Evolutionary conservation across 2,113 vertebrate genomes (phyloP), one percentile per base, ranked within the genome.

Genomic region (Tychaedon coryphoeus): DNA sequence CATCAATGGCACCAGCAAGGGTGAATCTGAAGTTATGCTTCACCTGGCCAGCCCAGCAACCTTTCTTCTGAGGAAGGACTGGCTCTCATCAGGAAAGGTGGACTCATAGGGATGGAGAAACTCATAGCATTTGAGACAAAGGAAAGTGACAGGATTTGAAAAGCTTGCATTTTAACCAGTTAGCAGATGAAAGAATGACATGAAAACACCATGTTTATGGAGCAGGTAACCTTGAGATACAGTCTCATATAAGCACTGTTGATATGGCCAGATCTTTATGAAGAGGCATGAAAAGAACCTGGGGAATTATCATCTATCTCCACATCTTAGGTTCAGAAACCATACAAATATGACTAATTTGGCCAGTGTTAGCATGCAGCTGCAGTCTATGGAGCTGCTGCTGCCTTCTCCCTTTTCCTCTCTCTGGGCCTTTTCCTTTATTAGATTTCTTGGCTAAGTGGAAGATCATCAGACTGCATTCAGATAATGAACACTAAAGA

Each of bases 51-150:
- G 38, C 14, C 0, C 0, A 58, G 38, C 19, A 38, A 43, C 6
- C 6, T 71, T 60, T 34, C 7, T 42, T 58, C 57, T 48, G 51
- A 54, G 29, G 14, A 61, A 56, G n/a, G 31, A 33, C 5, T 1
- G 7, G 14, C 14, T 54, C 13, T 54, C 45, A 14, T 45, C 23
- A 62, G 25, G 64, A 86, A 66, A 34, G 23, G 13, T 70, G 54
- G 31, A 6, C 28, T 77, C 3, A 2, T 0, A 3, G 33, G 23
- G 25, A 47, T n/a, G 3, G 1, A 91, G 47, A 57, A n/a, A 26
- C 7, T 19, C 19, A 17, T 1, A 5, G 6, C 3, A 0, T 48
- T 79, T 92, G 23, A 53, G 50, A 53, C 8, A 57, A 83, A 64
- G 43, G 9, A 45, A 78, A 34, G 20, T 53, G n/a, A 14, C 6